Evolutionary conservation across 2,888 invertebrate genomes (phyloP).

Genomic region (Melipona beecheii): DNA sequence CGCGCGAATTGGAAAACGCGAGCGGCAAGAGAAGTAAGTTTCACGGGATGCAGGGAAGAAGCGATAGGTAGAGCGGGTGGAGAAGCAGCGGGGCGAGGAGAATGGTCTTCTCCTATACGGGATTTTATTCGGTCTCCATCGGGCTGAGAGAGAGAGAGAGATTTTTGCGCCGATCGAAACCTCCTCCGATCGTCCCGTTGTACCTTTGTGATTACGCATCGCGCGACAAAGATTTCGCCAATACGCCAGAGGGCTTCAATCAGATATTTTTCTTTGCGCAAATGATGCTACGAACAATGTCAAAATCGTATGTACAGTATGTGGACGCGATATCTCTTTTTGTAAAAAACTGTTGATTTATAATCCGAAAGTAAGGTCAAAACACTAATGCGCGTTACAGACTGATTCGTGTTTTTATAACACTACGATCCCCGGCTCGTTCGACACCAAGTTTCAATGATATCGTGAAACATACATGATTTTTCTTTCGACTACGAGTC

Average conservation of each 20-base stretch:
- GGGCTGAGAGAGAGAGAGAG: constrained; percentile 16
- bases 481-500: constrained; percentile 8
- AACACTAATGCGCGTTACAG: too few relatives aligned
- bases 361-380: too few relatives aligned
- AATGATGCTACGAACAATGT: neutral
- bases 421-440: too few relatives aligned
- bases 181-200: neutral
- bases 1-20: constrained; percentile 76
- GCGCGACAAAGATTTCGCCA: neutral
- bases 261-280: neutral
- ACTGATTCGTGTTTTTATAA: too few relatives aligned
- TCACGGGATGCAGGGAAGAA: constrained; percentile 20
- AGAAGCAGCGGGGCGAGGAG: neutral
- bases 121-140: constrained; percentile 61
- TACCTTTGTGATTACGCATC: neutral
- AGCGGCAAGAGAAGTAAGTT: constrained; percentile 69
- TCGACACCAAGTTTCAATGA: too few relatives aligned
- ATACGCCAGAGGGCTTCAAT: neutral
- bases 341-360: too few relatives aligned
- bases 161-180: constrained; percentile 27
- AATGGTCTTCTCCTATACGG: neutral
- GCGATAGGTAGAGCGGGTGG: constrained; percentile 21
- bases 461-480: too few relatives aligned
- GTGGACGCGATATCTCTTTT: too few relatives aligned
- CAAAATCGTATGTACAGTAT: neutral